These are phyloP conservation scores for Dolomedes plantarius DNA, from an alignment of 2,888 invertebrate species.

Conservation along the genomic window DNA sequence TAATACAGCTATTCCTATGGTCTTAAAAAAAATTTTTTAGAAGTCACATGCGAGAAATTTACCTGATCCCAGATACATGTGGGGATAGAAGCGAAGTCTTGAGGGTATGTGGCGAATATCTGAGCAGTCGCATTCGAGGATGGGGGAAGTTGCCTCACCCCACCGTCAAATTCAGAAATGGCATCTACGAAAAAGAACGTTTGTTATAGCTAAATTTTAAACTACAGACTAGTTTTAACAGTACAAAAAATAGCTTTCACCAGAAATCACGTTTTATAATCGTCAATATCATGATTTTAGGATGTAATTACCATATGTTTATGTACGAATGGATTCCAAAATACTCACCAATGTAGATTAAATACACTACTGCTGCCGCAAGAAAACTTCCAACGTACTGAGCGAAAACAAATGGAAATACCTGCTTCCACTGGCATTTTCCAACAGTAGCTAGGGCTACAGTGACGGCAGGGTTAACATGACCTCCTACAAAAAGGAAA, in stretches of 20 bases:
- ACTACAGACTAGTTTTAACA: no score
- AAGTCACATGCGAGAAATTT: no score
- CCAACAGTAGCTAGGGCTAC: constrained; percentile 10
- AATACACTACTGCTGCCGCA: constrained; percentile 30
- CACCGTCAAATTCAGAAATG: constrained; percentile 25
- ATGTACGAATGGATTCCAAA: no score
- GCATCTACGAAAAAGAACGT: constrained; percentile 35
- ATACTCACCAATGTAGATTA: constrained; percentile 31
- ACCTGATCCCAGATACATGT: constrained; percentile 52
- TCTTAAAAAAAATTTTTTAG: no score
- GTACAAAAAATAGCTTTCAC: no score
- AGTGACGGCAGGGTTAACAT: constrained; percentile 52
- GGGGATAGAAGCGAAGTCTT: constrained; percentile 24
- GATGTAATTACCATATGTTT: no score
- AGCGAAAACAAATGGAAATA: not conserved
- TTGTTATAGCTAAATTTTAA: no score
- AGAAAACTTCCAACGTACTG: constrained; percentile 38
- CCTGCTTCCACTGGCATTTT: constrained; percentile 19
- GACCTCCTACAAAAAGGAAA: constrained; percentile 30
- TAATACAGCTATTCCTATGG: no score
- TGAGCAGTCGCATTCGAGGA: constrained; percentile 40
- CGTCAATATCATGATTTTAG: no score
- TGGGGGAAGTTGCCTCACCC: constrained; percentile 33
- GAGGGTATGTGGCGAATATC: constrained; percentile 53
- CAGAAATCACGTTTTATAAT: no score